Conservation (phyloP, 1,140 invertebrate genomes). For the Amyelois transitella region DNA sequence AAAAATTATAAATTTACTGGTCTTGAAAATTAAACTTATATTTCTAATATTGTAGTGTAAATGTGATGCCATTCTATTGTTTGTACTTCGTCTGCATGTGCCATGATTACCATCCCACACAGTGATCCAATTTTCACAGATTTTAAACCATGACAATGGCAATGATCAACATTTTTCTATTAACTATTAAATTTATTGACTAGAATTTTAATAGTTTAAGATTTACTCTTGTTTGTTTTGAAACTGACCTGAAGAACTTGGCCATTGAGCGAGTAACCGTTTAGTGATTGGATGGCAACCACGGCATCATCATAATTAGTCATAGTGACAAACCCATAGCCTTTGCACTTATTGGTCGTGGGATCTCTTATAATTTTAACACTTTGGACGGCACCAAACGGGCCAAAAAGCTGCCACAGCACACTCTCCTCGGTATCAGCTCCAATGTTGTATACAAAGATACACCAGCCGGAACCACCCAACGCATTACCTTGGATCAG, state of each 20-base stretch:
- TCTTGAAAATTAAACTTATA: background rate
- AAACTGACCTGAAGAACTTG: slow-evolving; percentile 93
- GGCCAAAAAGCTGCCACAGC: slow-evolving; percentile 94
- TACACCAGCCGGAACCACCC: slow-evolving; percentile 89
- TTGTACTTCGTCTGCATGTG: slow-evolving; percentile 58
- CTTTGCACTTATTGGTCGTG: slow-evolving; percentile 94
- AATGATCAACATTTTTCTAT: slow-evolving; percentile 71
- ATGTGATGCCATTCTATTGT: slow-evolving; percentile 3
- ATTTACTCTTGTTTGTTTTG: slow-evolving; percentile 86
- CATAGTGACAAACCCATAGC: slow-evolving; percentile 95
- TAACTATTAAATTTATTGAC: slow-evolving; percentile 74
- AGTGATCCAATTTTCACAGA: slow-evolving; percentile 43
- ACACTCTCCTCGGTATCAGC: slow-evolving; percentile 94
- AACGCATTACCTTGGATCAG: slow-evolving; percentile 85
- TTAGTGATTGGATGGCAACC: slow-evolving; percentile 91
- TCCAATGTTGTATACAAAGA: slow-evolving; percentile 95
- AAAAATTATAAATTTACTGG: background rate
- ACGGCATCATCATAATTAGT: slow-evolving; percentile 94
- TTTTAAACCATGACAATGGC: slow-evolving; percentile 61
- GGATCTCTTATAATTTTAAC: slow-evolving; percentile 93
- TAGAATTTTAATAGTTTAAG: slow-evolving; percentile 67
- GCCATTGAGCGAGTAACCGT: slow-evolving; percentile 91
- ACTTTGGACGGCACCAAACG: slow-evolving; percentile 93
- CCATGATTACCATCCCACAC: slow-evolving; percentile 57
- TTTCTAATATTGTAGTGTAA: background rate